A percentile compares a stretch with the other conserved stretches of the same genome.
These are phyloP conservation scores for Melanostoma mellinum DNA, from an alignment of 2,888 invertebrate genomes.

Conservation along the genomic window DNA sequence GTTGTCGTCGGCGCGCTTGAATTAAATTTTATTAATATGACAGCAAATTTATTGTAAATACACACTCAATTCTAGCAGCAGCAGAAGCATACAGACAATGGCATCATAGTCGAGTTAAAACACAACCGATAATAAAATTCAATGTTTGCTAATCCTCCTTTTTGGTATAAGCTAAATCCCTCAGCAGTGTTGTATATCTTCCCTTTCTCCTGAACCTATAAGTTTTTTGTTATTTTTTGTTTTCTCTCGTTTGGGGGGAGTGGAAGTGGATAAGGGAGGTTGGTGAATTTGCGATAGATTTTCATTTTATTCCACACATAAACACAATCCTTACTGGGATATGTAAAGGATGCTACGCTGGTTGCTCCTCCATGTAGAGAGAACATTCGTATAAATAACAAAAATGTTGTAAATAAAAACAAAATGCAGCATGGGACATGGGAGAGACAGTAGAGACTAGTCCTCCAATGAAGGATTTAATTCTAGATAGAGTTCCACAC, in stretches of 20 bases:
- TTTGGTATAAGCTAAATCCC: slow-evolving; percentile 40
- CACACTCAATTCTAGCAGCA: slow-evolving; percentile 12
- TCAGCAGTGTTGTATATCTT: slow-evolving; percentile 40
- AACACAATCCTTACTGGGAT: slow-evolving; percentile 36
- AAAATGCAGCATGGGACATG: slow-evolving; percentile 27
- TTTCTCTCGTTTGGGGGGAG: slow-evolving; percentile 8
- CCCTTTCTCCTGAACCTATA: neutral
- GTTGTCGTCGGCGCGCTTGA: slow-evolving; percentile 40
- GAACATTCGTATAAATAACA: slow-evolving; percentile 68
- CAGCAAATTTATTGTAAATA: slow-evolving; percentile 63
- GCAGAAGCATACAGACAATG: slow-evolving; percentile 20
- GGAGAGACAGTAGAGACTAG: slow-evolving; percentile 1
- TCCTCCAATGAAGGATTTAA: slow-evolving; percentile 61
- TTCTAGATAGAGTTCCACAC: slow-evolving; percentile 58
- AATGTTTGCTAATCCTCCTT: slow-evolving; percentile 67
- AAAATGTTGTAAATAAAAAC: slow-evolving; percentile 68
- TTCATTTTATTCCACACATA: slow-evolving; percentile 51
- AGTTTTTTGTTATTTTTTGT: neutral
- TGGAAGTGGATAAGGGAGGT: no score
- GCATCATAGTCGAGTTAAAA: slow-evolving; percentile 42
- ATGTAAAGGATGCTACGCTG: slow-evolving; percentile 47
- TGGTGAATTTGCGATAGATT: slow-evolving; percentile 58
- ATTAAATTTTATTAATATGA: slow-evolving; percentile 71
- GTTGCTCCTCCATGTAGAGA: slow-evolving; percentile 4
- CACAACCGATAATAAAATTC: slow-evolving; percentile 71